phyloP scores from a whole-genome alignment of 2,797 vertebrate genomes.

The Sphaeramia orbicularis region DNA sequence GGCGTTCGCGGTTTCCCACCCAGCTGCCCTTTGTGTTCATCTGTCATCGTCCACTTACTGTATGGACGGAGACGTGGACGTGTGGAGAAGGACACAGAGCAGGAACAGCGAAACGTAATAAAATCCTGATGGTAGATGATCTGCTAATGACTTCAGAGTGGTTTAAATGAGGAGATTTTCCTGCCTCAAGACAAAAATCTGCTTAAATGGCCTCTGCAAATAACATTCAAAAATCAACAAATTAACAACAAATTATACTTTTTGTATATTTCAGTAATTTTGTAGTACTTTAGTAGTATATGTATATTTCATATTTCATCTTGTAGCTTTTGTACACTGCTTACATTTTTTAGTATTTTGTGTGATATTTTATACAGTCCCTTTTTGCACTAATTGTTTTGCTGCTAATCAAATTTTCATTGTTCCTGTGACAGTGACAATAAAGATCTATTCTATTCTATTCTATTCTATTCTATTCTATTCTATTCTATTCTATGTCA shows the following conservation, averaged over 20 bases:
- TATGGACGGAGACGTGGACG: constrained; percentile 11
- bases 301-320: too few species aligned
- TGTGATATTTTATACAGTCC: too few species aligned
- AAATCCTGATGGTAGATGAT: constrained; percentile 4
- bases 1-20: constrained; percentile 12
- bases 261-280: too few species aligned
- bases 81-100: constrained; percentile 15
- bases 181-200: not conserved
- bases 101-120: not conserved
- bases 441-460: too few species aligned
- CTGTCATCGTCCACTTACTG: constrained; percentile 44
- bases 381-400: too few species aligned
- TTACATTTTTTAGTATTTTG: too few species aligned
- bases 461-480: too few species aligned
- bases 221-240: not conserved
- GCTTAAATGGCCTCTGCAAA: not conserved
- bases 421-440: too few species aligned
- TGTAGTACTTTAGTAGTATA: not conserved
- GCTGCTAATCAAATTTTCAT: too few species aligned
- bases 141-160: not conserved
- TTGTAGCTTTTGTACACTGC: too few species aligned
- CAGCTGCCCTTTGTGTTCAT: constrained; percentile 38
- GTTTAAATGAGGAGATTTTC: not conserved
- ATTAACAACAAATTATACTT: too few species aligned
- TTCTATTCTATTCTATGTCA: too few species aligned